phyloP scores from a whole-genome alignment of 2,113 vertebrate species.

The Callospermophilus lateralis region DNA sequence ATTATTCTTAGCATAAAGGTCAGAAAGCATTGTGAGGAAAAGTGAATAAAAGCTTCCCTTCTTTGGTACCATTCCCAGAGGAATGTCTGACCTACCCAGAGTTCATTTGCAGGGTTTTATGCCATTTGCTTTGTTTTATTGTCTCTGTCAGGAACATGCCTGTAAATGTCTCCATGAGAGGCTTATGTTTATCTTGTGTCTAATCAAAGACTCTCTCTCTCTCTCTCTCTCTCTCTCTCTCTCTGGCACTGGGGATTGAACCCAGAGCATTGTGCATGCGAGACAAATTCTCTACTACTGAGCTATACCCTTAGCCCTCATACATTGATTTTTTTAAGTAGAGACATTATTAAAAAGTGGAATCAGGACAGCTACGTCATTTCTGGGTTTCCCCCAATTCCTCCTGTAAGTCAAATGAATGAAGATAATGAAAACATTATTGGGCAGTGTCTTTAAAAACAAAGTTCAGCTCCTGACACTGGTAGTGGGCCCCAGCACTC shows the following conservation, averaged over 20 bases:
- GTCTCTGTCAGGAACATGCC: not conserved
- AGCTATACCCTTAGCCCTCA: no score
- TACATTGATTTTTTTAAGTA: not conserved
- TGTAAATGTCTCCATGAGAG: not conserved
- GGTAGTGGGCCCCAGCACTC: no score
- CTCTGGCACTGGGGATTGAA: no score
- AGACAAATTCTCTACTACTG: no score
- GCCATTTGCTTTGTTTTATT: not conserved
- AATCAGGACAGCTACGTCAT: not conserved
- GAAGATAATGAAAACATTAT: not conserved
- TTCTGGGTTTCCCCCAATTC: not conserved
- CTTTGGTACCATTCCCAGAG: not conserved
- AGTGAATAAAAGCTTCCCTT: not conserved
- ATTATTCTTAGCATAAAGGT: constrained; percentile 64
- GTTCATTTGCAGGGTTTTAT: not conserved
- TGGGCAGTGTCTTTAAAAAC: not conserved
- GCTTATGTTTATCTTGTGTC: not conserved
- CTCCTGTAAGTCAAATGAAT: not conserved
- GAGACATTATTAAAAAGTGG: not conserved
- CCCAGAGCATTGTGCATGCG: no score
- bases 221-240: no score
- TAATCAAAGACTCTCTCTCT: not conserved
- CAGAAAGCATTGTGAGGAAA: not conserved
- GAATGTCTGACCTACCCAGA: no score
- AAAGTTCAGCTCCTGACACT: not conserved